Conservation (phyloP, 2,888 invertebrate genomes). For the Acleris sparsana region DNA sequence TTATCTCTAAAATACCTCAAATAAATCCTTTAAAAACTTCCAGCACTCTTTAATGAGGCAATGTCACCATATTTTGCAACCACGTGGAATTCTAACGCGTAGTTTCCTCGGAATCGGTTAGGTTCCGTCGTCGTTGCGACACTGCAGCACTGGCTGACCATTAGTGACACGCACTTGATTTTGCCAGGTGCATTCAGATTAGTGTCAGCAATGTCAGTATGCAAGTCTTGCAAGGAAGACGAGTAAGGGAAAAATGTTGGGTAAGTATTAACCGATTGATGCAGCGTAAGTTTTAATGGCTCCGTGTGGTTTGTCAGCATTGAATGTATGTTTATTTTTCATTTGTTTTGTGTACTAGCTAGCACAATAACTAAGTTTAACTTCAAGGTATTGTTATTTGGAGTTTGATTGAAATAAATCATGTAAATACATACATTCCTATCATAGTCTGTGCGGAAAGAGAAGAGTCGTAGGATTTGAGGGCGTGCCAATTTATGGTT, state of each 20-base stretch:
- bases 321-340: no score
- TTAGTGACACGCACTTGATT: constrained; percentile 50
- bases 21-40: not conserved
- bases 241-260: not conserved
- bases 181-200: constrained; percentile 16
- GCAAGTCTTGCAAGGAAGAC: not conserved
- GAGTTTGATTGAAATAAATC: no score
- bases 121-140: constrained; percentile 50
- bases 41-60: constrained; percentile 31
- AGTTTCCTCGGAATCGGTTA: constrained; percentile 46
- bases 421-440: no score
- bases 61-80: constrained; percentile 49
- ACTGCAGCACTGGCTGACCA: constrained; percentile 46
- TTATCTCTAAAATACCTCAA: not conserved
- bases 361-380: no score
- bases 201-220: constrained; percentile 3
- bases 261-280: not conserved
- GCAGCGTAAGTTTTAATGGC: no score
- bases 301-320: no score
- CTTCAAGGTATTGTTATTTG: no score
- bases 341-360: no score
- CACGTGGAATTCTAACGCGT: constrained; percentile 46
- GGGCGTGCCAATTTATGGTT: no score
- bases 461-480: no score
- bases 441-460: no score